Evolutionary conservation across 2,113 vertebrate genomes (phyloP).

Genomic region (Psophia crepitans): DNA sequence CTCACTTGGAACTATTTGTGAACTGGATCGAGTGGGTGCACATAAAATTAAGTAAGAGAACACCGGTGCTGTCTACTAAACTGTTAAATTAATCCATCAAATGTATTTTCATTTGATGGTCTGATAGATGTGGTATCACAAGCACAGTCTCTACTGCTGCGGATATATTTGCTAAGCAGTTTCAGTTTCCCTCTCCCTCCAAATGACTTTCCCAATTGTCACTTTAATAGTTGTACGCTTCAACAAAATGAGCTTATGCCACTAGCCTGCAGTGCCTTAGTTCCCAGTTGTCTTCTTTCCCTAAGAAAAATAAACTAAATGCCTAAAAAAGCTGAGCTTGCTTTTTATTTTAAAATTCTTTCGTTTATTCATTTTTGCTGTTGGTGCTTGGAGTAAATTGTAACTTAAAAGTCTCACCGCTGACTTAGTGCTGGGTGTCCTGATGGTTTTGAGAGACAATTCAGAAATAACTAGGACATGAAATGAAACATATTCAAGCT

Average conservation of each 20-base stretch:
- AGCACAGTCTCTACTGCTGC: not conserved
- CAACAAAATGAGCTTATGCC: not conserved
- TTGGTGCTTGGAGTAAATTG: not conserved
- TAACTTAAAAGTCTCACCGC: not conserved
- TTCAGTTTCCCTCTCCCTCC: not conserved
- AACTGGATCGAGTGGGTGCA: not conserved
- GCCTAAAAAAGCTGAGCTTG: not conserved
- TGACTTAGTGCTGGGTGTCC: not conserved
- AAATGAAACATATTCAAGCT: not conserved
- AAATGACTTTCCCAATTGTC: not conserved
- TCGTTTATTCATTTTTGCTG: not conserved
- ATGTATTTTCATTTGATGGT: not conserved
- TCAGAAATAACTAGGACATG: not conserved
- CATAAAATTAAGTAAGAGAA: not conserved
- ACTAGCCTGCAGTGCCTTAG: not conserved
- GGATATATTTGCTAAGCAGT: not conserved
- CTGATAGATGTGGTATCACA: not conserved
- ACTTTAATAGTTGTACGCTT: not conserved
- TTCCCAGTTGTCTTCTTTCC: conserved; percentile 5
- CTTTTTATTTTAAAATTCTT: not conserved
- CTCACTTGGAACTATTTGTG: not conserved
- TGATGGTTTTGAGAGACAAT: conserved; percentile 5
- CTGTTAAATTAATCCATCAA: not conserved
- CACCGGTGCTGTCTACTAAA: not conserved
- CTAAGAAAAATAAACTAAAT: conserved; percentile 10